phyloP scores from a whole-genome alignment of 2,113 vertebrate species.

The Zootoca vivipara region DNA sequence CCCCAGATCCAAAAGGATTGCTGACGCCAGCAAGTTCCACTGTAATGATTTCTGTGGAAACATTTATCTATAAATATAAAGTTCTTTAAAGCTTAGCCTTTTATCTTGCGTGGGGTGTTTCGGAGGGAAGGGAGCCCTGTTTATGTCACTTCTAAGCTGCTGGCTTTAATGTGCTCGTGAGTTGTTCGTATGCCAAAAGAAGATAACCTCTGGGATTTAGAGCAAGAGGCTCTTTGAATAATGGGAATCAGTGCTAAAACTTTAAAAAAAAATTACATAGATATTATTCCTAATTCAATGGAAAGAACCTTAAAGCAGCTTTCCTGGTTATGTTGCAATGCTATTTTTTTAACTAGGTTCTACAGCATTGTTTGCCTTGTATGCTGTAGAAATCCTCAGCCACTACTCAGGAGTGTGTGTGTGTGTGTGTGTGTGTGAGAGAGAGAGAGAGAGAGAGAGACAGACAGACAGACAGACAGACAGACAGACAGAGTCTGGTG shows the following conservation, averaged over 20 bases:
- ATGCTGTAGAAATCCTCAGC: slow-evolving; percentile 26
- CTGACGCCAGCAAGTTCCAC: slow-evolving; percentile 81
- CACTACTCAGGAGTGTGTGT: slow-evolving; percentile 10
- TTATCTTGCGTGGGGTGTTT: slow-evolving; percentile 76
- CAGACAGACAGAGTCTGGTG: not conserved
- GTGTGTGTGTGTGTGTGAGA: not conserved
- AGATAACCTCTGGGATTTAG: slow-evolving; percentile 73
- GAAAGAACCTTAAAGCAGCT: slow-evolving; percentile 67
- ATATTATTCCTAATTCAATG: slow-evolving; percentile 71
- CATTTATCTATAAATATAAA: slow-evolving; percentile 84
- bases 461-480: too few relatives aligned
- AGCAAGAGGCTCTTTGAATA: slow-evolving; percentile 71
- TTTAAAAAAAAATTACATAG: slow-evolving; percentile 44
- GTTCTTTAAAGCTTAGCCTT: slow-evolving; percentile 81
- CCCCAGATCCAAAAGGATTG: slow-evolving; percentile 64
- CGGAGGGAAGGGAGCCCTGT: slow-evolving; percentile 52
- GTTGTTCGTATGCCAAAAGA: slow-evolving; percentile 77
- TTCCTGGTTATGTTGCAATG: slow-evolving; percentile 41
- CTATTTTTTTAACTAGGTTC: slow-evolving; percentile 47
- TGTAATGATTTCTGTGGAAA: slow-evolving; percentile 82
- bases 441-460: not conserved
- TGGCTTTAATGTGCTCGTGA: slow-evolving; percentile 80
- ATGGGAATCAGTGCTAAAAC: slow-evolving; percentile 69
- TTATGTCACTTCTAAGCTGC: slow-evolving; percentile 81
- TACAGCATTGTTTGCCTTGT: slow-evolving; percentile 15